Conservation (phyloP, 2,113 vertebrate genomes). For the Cephalopterus ornatus region DNA sequence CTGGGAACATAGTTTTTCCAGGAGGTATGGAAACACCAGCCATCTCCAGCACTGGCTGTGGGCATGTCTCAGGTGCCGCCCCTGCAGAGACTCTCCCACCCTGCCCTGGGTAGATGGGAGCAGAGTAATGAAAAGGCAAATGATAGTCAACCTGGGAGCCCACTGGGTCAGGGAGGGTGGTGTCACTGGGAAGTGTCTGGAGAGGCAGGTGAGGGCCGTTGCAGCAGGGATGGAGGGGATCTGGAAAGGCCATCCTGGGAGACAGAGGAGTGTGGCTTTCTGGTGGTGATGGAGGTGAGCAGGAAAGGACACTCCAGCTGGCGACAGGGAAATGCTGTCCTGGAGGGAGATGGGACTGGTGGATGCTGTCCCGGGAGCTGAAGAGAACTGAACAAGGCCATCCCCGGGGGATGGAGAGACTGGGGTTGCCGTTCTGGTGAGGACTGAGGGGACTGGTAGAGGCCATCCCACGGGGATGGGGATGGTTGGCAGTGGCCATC, state of each 20-base stretch:
- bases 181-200: background rate
- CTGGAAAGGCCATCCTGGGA: accelerated
- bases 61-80: background rate
- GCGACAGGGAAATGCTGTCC: background rate
- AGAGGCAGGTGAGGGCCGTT: accelerated
- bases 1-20: accelerated
- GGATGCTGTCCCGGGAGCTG: no score
- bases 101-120: accelerated
- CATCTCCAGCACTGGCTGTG: accelerated
- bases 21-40: background rate
- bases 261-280: background rate
- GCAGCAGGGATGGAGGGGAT: background rate
- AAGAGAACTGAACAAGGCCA: background rate
- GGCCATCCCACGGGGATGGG: accelerated
- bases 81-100: no score
- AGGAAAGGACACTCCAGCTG: background rate
- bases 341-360: accelerated
- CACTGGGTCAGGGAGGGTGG: background rate
- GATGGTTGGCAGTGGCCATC: accelerated
- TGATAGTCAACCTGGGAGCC: accelerated
- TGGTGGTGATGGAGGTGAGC: background rate
- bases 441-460: accelerated
- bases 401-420: no score
- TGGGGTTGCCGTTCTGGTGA: background rate
- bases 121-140: no score